Conservation (phyloP, 2,113 vertebrate species). For the Petrocephalus microphthalmus region DNA sequence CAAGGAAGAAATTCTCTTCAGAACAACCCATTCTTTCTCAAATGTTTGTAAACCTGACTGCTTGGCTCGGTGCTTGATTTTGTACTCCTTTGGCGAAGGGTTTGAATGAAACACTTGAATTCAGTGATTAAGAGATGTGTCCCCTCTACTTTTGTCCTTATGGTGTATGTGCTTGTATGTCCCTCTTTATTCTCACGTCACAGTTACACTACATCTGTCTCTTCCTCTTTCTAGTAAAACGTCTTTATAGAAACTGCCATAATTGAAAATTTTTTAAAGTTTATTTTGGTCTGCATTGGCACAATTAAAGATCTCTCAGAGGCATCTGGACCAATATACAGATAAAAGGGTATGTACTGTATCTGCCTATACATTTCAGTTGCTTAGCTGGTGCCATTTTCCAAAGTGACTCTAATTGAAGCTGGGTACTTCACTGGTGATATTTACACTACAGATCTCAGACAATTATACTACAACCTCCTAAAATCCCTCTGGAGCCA, state of each 20-base stretch:
- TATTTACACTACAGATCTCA: background rate
- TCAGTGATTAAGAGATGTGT: too few species aligned
- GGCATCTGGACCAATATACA: background rate
- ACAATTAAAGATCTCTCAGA: background rate
- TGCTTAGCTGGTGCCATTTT: background rate
- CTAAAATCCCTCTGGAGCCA: background rate
- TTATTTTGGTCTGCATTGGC: background rate
- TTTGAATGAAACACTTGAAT: too few species aligned
- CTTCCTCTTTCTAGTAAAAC: background rate
- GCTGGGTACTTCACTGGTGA: background rate
- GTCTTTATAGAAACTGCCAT: background rate
- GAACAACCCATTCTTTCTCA: background rate
- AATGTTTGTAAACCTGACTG: background rate
- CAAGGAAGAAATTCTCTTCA: background rate
- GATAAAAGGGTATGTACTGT: background rate
- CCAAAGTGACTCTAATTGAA: background rate
- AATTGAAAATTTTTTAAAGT: background rate
- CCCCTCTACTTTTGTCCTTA: too few species aligned
- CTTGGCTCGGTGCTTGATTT: too few species aligned
- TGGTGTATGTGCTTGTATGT: background rate
- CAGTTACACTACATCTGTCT: background rate
- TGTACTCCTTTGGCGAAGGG: too few species aligned
- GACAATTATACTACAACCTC: background rate
- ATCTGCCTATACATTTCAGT: background rate
- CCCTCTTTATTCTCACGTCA: background rate